Evolutionary conservation across 2,797 vertebrate genomes (phyloP).

Genomic region (Borostomias antarcticus): DNA sequence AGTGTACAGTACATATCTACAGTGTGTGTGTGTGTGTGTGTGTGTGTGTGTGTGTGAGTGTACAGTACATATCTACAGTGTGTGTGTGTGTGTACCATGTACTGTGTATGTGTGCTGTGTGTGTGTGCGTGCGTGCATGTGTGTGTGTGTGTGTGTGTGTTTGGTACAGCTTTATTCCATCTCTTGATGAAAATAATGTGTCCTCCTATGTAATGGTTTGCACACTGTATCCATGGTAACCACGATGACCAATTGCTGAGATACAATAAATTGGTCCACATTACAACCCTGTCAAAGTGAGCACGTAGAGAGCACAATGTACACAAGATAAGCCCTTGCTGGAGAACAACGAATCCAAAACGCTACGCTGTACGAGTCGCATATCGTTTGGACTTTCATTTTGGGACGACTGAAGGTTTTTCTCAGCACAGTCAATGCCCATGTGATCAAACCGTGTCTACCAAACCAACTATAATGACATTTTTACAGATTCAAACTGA

Average conservation of each 20-base stretch:
- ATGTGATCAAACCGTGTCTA: constrained; percentile 11
- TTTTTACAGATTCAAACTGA: constrained; percentile 10
- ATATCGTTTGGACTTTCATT: not conserved
- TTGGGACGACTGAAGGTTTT: not conserved
- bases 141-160: not conserved
- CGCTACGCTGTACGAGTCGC: not conserved
- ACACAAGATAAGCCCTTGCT: not conserved
- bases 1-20: no score
- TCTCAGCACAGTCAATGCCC: not conserved
- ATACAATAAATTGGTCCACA: constrained; percentile 32
- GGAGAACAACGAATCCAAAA: not conserved
- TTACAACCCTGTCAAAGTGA: constrained; percentile 8
- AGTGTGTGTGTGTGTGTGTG: not conserved
- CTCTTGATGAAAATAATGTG: constrained; percentile 29
- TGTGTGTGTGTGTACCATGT: not conserved
- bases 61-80: not conserved
- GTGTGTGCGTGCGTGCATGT: not conserved
- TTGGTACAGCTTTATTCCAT: constrained; percentile 32
- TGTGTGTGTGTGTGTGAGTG: not conserved
- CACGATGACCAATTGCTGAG: no score
- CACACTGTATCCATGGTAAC: constrained; percentile 52
- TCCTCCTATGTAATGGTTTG: constrained; percentile 22
- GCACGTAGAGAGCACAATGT: not conserved
- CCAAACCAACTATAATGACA: constrained; percentile 6
- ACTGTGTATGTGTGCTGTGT: no score